These are phyloP conservation scores for Sthenelais limicola DNA, from an alignment of 2,888 invertebrate genomes.

Conservation along the genomic window DNA sequence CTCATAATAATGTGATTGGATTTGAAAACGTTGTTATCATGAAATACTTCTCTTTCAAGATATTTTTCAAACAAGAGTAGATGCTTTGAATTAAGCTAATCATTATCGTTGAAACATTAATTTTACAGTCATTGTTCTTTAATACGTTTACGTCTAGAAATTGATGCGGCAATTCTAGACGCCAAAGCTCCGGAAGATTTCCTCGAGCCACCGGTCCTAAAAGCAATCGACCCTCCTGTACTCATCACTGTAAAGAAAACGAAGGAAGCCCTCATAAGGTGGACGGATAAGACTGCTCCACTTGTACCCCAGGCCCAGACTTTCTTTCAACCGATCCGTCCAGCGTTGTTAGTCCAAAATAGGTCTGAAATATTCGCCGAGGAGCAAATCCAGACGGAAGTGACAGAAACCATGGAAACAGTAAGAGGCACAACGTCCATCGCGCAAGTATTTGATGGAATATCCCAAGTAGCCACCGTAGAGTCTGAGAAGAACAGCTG, in stretches of 20 bases:
- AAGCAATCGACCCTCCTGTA: neutral
- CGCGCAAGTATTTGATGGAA: conserved; percentile 11
- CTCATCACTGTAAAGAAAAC: neutral
- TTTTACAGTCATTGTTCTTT: no score
- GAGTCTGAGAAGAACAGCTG: neutral
- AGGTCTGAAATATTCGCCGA: neutral
- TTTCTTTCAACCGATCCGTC: no score
- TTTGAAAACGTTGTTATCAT: no score
- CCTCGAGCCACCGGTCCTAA: neutral
- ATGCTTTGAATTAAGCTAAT: no score
- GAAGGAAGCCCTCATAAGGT: neutral
- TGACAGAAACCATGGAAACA: neutral
- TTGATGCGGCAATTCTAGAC: neutral
- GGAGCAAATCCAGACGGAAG: neutral
- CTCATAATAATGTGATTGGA: no score
- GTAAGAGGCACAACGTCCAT: conserved; percentile 4
- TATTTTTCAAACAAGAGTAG: no score
- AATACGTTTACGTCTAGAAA: neutral
- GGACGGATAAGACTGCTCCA: neutral
- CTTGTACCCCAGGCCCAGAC: no score
- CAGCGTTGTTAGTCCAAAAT: no score
- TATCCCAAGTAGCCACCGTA: neutral
- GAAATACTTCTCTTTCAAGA: no score
- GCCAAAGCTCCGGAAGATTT: neutral
- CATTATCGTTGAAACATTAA: no score